Base-by-base conservation (phyloP, 2,888 invertebrate species). In the Ctena decussata region DNA sequence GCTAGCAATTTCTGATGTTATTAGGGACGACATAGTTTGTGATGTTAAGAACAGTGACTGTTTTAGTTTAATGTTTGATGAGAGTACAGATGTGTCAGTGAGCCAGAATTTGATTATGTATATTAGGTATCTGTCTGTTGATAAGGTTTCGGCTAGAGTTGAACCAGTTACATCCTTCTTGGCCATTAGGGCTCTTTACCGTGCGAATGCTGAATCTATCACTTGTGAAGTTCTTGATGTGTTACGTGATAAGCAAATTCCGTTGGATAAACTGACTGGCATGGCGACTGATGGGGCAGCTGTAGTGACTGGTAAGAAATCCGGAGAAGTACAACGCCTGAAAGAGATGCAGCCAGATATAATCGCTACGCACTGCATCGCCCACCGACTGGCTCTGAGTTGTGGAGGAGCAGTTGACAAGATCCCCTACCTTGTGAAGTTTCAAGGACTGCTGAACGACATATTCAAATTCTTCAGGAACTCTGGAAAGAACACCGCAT, bases 381-480 rank as follows among this genome's bases (percentile, higher is more conserved):
- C 84, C 11, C 81, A 85, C 35, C 60, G 84, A 27, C 39, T 81
- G 27, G 81, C 81, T n/a, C 41, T 80, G 5, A 76, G 80, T 57
- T 86, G 86, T 70, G 77, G 82, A 35, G 77, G 49, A 49, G 83
- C 77, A 30, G 80, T 76, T 15, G 74, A 80, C 69, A 39, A 49
- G n/a, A 82, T 83, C 15, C 82, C 77, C 12, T 86, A 80, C 41
- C 24, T 83, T 39, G 80, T 86, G 5, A 86, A 83, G 37, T 75
- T 76, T 46, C 85, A 85, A 41, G 85, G 82, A 24, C 75, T 82
- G 30, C 65, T 82, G 6, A 85, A 82, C 27, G 78, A 77, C n/a
- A 60, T 79, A 3, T 89, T 80, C 32, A 87, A 85, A 46, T 87
- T 81, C 60, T 89, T 87, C 80, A 53, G 69, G 12, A 37, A 57